Base-by-base conservation (phyloP, 2,888 invertebrate genomes). In the Orthosia incerta region DNA sequence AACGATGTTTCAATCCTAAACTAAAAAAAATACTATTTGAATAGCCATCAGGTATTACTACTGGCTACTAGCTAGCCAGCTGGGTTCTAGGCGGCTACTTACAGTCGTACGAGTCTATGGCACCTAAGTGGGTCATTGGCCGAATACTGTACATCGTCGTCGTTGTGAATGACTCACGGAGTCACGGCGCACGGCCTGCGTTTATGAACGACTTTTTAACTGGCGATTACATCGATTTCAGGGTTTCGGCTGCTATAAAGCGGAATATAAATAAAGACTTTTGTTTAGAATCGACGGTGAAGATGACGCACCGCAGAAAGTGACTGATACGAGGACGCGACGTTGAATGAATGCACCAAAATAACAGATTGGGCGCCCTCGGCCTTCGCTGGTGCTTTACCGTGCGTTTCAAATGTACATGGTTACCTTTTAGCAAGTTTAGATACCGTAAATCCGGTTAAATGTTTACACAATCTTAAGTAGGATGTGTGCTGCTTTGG, bases 41-140 rank as follows among this genome's bases (percentile, higher is more conserved):
- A 71, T 75, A 64, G 71, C 64, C 64, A 76, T 78, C 68, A 80
- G 77, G 72, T 82, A 77, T 26, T n/a, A n/a, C n/a, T n/a, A n/a
- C n/a, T n/a, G n/a, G n/a, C n/a, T n/a, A n/a, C n/a, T n/a, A n/a
- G n/a, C n/a, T n/a, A n/a, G n/a, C n/a, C n/a, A n/a, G n/a, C n/a
- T n/a, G n/a, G n/a, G n/a, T n/a, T n/a, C n/a, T 60, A 63, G 79
- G 73, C 76, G 76, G 55, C 57, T 75, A 75, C 73, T 73, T 70
- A 69, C 61, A 85, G 74, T 77, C 78, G 77, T 83, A 88, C 86
- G 80, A 89, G 89, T 88, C 86, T 88, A 89, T 89, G 86, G 87
- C 89, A 89, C 85, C 90, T 82, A 95, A 95, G 91, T 95, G 89
- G 95, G 95, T 95, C 95, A 94, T 93, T 95, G 95, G 93, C 95